Evolutionary conservation across 2,888 invertebrate genomes (phyloP), one percentile per base, ranked within the genome.

Genomic region (Diadegma fenestrale): DNA sequence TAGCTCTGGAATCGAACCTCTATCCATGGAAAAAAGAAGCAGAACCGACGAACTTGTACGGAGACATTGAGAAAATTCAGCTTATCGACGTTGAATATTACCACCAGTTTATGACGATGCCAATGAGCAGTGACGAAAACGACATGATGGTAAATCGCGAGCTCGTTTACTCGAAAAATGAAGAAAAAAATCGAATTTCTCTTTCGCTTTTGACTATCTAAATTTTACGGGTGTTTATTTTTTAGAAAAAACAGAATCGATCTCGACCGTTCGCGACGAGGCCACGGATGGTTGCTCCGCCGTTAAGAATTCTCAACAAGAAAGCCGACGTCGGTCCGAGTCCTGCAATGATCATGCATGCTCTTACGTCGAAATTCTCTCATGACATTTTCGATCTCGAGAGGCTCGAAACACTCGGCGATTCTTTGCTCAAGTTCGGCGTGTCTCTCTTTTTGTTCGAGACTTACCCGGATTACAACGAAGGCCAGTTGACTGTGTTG

Each of bases 401-500:
- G 92, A 94, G 98, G 1, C 94, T 97, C 17, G 98, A 99, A 94
- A 98, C 98, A 0, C 95, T 99, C 4, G 99, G 99, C 0, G 99
- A 99, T 93, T 97, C 98, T 0, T 97, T 97, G 93, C 94, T 99
- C 8, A 99, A 99, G 94, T 97, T 96, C 89, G 96, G 97, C 1
- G 95, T 96, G 0, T 97, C 97, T 0, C 93, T 97, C 3, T 97
- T 96, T 92, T 94, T 98, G 26, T 97, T 95, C 91, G 95, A 96
- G 88, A 95, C 95, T 80, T 98, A 96, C 92, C 95, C 96, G 0
- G 93, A 93, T 0, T 95, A 95, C 61, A 96, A 96, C 89, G 98
- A 99, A 94, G 98, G 98, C 0, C 95, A 96, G 86, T 94, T 98
- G 41, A 98, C 98, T 0, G 95, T 95, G 81, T 94, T 98, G 17